Evolutionary conservation across 2,888 invertebrate genomes (phyloP).

Genomic region (Anoplius nigerrimus): DNA sequence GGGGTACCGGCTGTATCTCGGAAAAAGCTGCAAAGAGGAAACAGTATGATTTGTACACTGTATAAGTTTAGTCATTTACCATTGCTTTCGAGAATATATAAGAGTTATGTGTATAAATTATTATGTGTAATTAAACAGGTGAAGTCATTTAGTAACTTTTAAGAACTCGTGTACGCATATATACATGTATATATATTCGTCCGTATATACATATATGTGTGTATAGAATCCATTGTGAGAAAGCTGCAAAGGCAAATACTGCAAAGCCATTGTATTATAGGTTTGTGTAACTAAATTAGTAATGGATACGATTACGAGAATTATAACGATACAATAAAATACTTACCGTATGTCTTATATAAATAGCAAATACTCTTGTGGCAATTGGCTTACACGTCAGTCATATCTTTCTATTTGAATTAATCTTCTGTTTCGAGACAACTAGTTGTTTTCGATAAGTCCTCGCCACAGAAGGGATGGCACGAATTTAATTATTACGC

Average conservation of each 20-base stretch:
- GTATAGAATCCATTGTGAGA: slow-evolving; percentile 37
- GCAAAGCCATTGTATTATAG: slow-evolving; percentile 64
- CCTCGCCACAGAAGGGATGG: neutral
- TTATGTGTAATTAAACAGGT: slow-evolving; percentile 69
- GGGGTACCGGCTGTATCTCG: slow-evolving; percentile 42
- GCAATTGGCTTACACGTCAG: slow-evolving; percentile 5
- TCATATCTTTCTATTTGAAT: neutral
- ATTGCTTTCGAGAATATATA: slow-evolving; percentile 68
- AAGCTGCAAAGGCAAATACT: slow-evolving; percentile 52
- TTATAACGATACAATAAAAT: slow-evolving; percentile 64
- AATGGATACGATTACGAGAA: slow-evolving; percentile 60
- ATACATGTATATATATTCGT: slow-evolving; percentile 39
- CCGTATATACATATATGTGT: slow-evolving; percentile 44
- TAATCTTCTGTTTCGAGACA: neutral
- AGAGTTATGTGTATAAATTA: slow-evolving; percentile 69
- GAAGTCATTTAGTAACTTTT: slow-evolving; percentile 67
- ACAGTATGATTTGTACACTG: slow-evolving; percentile 65
- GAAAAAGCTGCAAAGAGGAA: slow-evolving; percentile 23
- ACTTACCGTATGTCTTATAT: slow-evolving; percentile 66
- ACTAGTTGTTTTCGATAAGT: too few relatives aligned
- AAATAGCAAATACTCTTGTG: slow-evolving; percentile 51
- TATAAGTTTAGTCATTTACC: slow-evolving; percentile 66
- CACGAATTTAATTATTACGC: too few relatives aligned
- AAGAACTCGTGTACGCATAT: slow-evolving; percentile 25
- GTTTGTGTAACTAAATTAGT: slow-evolving; percentile 65